phyloP scores from a whole-genome alignment of 2,797 vertebrate genomes.

The Bovichtus diacanthus region DNA sequence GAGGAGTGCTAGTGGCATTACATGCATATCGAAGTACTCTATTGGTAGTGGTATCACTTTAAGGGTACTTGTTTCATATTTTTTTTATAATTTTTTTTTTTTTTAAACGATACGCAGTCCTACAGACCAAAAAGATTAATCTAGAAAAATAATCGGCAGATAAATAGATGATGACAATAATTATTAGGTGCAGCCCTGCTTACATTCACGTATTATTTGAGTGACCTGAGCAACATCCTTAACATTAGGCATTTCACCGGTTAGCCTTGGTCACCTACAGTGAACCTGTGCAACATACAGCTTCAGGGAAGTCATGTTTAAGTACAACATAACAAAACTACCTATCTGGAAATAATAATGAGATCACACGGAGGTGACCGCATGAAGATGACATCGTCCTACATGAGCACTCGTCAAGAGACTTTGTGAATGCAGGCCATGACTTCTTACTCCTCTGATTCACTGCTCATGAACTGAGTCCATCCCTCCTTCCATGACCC shows the following conservation, averaged over 20 bases:
- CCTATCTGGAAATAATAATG: slow-evolving; percentile 22
- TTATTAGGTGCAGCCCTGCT: no score
- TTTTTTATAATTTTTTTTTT: no score
- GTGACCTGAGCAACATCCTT: slow-evolving; percentile 54
- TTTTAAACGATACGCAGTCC: no score
- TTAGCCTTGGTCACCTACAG: slow-evolving; percentile 8
- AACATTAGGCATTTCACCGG: slow-evolving; percentile 10
- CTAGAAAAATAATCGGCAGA: no score
- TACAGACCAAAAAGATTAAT: no score
- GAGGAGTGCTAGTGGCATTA: no score
- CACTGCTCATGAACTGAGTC: slow-evolving; percentile 1
- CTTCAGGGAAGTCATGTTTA: not conserved
- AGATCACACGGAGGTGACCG: slow-evolving; percentile 34
- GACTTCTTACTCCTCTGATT: slow-evolving; percentile 5
- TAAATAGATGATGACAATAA: no score
- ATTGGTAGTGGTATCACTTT: no score
- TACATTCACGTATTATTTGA: slow-evolving; percentile 72
- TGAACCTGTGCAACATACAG: not conserved
- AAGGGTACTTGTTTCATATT: no score
- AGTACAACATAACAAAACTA: slow-evolving; percentile 9
- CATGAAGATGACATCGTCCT: slow-evolving; percentile 20
- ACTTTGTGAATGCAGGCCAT: slow-evolving; percentile 7
- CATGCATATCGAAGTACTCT: no score
- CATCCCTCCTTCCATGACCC: slow-evolving; percentile 13
- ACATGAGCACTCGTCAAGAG: slow-evolving; percentile 12